Percentiles rank a stretch among this genome's conserved stretches.
phyloP scores from a whole-genome alignment of 2,113 vertebrate species.

The Scalopus aquaticus region DNA sequence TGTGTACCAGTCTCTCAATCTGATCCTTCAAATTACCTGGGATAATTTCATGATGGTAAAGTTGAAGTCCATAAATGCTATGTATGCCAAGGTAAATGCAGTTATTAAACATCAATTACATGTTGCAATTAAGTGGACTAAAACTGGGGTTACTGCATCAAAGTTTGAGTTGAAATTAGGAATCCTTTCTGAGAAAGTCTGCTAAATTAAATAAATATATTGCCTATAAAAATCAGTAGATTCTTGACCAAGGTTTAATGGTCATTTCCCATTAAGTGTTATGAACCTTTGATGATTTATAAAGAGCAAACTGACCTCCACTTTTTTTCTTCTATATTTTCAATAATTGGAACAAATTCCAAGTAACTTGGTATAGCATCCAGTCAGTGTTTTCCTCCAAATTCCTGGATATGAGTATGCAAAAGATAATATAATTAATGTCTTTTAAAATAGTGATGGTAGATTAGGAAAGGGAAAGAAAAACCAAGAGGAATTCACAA shows the following conservation, averaged over 20 bases:
- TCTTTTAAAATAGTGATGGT: constrained; percentile 44
- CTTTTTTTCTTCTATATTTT: constrained; percentile 28
- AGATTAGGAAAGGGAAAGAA: constrained; percentile 28
- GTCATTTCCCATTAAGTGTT: constrained; percentile 41
- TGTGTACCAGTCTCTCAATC: not conserved
- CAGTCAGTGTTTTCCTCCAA: constrained; percentile 51
- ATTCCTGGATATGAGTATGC: constrained; percentile 31
- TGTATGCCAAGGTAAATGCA: not conserved
- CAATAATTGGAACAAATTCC: constrained; percentile 33
- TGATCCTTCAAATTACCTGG: not conserved
- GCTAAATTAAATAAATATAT: constrained; percentile 26
- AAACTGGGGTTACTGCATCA: not conserved
- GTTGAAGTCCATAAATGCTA: not conserved
- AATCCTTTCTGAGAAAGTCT: constrained; percentile 35
- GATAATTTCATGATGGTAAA: not conserved
- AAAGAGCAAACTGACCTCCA: not conserved
- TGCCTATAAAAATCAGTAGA: constrained; percentile 16
- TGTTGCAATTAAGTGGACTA: not conserved
- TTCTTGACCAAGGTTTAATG: constrained; percentile 5
- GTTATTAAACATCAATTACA: constrained; percentile 26
- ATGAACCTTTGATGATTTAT: constrained; percentile 20
- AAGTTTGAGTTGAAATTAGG: constrained; percentile 32
- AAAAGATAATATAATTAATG: constrained; percentile 53
- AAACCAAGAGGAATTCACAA: constrained; percentile 35
- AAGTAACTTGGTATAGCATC: not conserved